Evolutionary conservation across 2,797 vertebrate species (phyloP).

Genomic region (Enteromius trimaculatus): DNA sequence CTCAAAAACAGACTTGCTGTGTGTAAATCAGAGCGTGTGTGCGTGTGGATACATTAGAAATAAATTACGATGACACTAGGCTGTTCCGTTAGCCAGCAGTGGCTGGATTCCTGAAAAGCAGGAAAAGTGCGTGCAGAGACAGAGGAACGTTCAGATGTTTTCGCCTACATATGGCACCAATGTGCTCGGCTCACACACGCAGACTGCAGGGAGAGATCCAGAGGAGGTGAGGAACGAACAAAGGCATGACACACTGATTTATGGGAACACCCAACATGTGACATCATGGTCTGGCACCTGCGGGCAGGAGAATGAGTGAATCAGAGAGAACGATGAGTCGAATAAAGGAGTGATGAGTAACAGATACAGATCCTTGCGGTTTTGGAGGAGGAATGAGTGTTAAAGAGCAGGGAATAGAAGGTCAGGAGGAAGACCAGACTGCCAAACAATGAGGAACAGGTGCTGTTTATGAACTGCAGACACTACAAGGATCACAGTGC

Average conservation of each 20-base stretch:
- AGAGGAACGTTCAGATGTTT: constrained; percentile 33
- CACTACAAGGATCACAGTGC: background rate
- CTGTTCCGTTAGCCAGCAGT: constrained; percentile 69
- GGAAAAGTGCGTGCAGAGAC: constrained; percentile 30
- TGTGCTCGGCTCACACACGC: constrained; percentile 64
- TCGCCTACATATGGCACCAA: constrained; percentile 68
- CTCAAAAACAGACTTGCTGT: constrained; percentile 73
- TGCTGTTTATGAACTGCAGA: constrained; percentile 63
- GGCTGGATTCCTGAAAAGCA: constrained; percentile 55
- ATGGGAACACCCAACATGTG: constrained; percentile 77
- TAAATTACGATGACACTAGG: constrained; percentile 63
- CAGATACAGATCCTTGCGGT: constrained; percentile 18
- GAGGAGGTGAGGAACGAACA: constrained; percentile 70
- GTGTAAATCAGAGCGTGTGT: constrained; percentile 65
- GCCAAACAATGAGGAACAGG: constrained; percentile 72
- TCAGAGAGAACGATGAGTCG: constrained; percentile 28
- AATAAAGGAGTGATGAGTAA: constrained; percentile 23
- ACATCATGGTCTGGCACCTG: constrained; percentile 77
- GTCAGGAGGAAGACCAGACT: constrained; percentile 64
- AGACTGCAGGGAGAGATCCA: constrained; percentile 66
- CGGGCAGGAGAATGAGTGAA: constrained; percentile 51
- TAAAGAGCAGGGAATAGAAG: constrained; percentile 6
- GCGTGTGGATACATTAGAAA: constrained; percentile 48
- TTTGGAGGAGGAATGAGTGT: constrained; percentile 14
- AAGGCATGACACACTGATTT: constrained; percentile 76